phyloP scores from a whole-genome alignment of 2,888 invertebrate species.

The Hetaerina titia region DNA sequence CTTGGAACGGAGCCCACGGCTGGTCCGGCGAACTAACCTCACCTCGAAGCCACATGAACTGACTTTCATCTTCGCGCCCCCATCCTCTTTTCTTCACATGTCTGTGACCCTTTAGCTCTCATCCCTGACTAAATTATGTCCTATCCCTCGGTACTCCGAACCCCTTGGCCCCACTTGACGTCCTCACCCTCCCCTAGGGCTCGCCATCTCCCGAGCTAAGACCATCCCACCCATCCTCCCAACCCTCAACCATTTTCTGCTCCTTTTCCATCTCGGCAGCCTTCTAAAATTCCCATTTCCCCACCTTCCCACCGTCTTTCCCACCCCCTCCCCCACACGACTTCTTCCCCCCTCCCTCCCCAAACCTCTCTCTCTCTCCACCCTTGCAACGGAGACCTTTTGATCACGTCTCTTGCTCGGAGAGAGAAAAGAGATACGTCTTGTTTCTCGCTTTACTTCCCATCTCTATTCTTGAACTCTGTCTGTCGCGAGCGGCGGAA shows the following conservation, averaged over 20 bases:
- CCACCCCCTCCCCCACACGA: neutral
- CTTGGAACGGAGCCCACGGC: neutral
- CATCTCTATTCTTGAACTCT: constrained; percentile 4
- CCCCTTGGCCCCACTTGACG: neutral
- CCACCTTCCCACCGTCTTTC: neutral
- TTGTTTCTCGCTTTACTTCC: neutral
- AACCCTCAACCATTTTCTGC: neutral
- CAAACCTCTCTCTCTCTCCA: neutral
- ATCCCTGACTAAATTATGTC: neutral
- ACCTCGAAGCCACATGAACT: neutral
- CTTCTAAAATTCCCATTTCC: neutral
- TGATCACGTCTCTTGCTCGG: neutral
- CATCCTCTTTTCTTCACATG: neutral
- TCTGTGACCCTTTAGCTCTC: neutral
- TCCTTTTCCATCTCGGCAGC: neutral
- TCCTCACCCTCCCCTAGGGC: neutral
- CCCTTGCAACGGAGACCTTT: neutral
- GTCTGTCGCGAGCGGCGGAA: neutral
- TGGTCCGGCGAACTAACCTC: neutral
- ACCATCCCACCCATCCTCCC: neutral
- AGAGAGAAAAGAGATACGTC: neutral
- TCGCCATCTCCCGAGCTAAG: too few relatives aligned
- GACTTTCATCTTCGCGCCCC: neutral
- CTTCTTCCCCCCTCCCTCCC: neutral
- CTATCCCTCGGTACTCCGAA: neutral